Evolutionary conservation across 2,797 vertebrate species (phyloP), one percentile per base, ranked within the genome.

Genomic region (Muscicapa comitata): DNA sequence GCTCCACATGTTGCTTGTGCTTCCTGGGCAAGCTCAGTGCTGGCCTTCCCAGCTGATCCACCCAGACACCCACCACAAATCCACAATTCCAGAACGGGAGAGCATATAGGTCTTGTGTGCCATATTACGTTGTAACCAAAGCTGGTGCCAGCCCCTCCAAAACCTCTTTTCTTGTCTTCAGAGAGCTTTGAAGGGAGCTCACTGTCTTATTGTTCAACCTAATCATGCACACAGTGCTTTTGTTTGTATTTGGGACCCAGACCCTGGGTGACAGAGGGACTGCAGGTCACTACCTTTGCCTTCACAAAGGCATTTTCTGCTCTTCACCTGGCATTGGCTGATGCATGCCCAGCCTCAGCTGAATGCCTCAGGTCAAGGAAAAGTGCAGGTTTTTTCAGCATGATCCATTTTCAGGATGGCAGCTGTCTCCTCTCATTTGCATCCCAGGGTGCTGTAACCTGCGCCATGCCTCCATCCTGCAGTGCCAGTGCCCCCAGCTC

Each of bases 61-160:
- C 26, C 16, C 5, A 0, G 38, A 47, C 23, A 35, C 2, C n/a
- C 75, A 31, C 3, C 2, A 6, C 0, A 25, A 20, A 65, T n/a
- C 29, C 13, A 7, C 0, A 0, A 37, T 42, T 74, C 35, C 54
- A 72, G 21, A 62, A 13, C 0, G 0, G 29, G 12, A 76, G 21
- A 42, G 8, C 72, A 25, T 0, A 13, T 25, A 28, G 42, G 28
- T 38, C 15, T 7, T 8, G 31, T 2, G 2, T 50, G 17, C 7
- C 7, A 13, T 45, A 6, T 29, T 40, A 18, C 3, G 3, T 9
- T 51, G 59, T 10, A 40, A 59, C 9, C 1, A 3, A 73, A 80
- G 31, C 6, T 21, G 35, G 19, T 8, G 29, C 13, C 50, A 75
- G 31, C 5, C 50, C 17, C 68, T 28, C 37, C 33, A 42, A 79